Conservation (phyloP, 2,797 vertebrate species). For the Cyprinella venusta region DNA sequence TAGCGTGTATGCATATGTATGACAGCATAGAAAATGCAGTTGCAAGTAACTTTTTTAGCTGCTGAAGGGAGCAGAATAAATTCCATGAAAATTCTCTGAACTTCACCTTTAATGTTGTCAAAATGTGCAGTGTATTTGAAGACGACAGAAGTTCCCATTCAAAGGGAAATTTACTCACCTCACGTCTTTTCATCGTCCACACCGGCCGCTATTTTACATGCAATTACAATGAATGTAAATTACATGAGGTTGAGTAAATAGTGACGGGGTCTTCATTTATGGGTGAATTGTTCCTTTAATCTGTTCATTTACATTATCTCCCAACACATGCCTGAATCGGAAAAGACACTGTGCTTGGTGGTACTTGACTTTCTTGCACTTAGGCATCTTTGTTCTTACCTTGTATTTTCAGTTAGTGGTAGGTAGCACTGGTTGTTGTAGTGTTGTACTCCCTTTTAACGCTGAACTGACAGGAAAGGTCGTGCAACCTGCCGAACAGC, state of each 20-base stretch:
- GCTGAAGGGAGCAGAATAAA: conserved; percentile 17
- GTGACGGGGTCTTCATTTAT: conserved; percentile 13
- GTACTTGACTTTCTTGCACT: conserved; percentile 32
- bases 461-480: conserved; percentile 63
- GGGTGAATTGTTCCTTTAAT: conserved; percentile 19
- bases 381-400: conserved; percentile 40
- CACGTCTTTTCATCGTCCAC: not conserved
- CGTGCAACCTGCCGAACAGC: conserved; percentile 51
- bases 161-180: conserved; percentile 4
- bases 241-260: conserved; percentile 4
- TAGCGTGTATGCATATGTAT: not conserved
- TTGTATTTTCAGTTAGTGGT: conserved; percentile 38
- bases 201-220: conserved; percentile 8
- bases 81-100: conserved; percentile 7
- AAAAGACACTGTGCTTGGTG: conserved; percentile 22
- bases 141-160: conserved; percentile 2
- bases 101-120: conserved; percentile 16
- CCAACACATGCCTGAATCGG: conserved; percentile 11
- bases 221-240: conserved; percentile 13
- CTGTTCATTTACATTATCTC: conserved; percentile 36
- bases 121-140: conserved; percentile 2
- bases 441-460: conserved; percentile 44
- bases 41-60: conserved; percentile 3
- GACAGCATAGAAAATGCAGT: conserved; percentile 4
- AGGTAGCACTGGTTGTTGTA: conserved; percentile 41